Conservation (phyloP, 2,888 invertebrate genomes). For the Unio delphinus region DNA sequence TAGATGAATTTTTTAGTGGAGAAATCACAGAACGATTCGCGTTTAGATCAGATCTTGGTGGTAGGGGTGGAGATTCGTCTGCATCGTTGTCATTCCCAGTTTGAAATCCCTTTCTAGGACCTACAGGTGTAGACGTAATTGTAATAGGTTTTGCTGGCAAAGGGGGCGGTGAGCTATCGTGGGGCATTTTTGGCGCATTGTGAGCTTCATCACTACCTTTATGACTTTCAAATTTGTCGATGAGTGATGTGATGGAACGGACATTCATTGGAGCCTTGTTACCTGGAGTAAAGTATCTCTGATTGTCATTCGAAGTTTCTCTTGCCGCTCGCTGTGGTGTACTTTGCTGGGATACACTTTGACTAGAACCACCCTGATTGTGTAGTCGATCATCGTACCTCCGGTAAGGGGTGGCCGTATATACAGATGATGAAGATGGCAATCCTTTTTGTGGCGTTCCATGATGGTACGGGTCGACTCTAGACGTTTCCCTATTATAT, state of each 20-base stretch:
- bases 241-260: conserved; percentile 47
- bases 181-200: background rate
- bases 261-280: conserved; percentile 32
- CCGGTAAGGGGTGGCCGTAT: too few relatives aligned
- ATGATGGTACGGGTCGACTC: conserved; percentile 4
- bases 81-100: conserved; percentile 14
- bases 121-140: conserved; percentile 55
- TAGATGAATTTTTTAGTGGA: too few relatives aligned
- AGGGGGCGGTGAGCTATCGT: conserved; percentile 6
- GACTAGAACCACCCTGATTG: conserved; percentile 4
- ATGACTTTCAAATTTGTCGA: conserved; percentile 53
- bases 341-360: conserved; percentile 4
- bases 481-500: conserved; percentile 4
- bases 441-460: background rate
- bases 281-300: conserved; percentile 23
- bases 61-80: conserved; percentile 34
- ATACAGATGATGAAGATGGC: too few relatives aligned
- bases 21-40: background rate
- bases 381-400: too few relatives aligned
- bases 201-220: conserved; percentile 19
- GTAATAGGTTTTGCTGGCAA: conserved; percentile 39
- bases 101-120: conserved; percentile 28
- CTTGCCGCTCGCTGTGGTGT: background rate
- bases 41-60: conserved; percentile 28
- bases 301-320: background rate